Evolutionary conservation across 2,888 invertebrate species (phyloP), one percentile per base, ranked within the genome.

Genomic region (Cyrtodaria siliqua): DNA sequence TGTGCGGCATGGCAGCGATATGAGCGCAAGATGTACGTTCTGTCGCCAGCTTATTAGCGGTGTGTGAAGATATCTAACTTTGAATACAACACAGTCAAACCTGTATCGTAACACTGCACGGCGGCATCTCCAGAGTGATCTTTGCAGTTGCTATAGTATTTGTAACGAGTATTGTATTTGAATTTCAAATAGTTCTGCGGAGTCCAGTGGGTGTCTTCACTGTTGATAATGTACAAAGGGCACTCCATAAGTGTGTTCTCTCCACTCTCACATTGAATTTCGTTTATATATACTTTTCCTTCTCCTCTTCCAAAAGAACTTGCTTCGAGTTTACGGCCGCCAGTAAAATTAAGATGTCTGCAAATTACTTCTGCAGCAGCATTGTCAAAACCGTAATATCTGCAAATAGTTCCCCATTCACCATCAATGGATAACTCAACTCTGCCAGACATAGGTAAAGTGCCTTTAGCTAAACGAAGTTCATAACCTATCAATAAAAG

Each of bases 381-480:
- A 75, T 96, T 91, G 18, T 95, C 95, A 88, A 96, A 96, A 83
- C 95, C 94, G 81, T 76, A 69, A 9, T 96, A 95, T 86, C 96
- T 96, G 90, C 96, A 96, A 8, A 96, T 94, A 75, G 95, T 95
- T 0, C 96, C 96, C 95, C 95, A 96, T 73, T 94, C 94, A 0
- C 95, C 95, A 76, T 93, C 92, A 95, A 96, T 94, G 92, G 95
- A 95, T 2, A 96, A 94, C 93, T 96, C 96, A 12, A 96, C 93
- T 3, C 84, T 80, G 16, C 87, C 87, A 20, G 63, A 70, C 8
- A 68, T 63, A 4, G 62, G 50, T 24, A 59, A 60, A 14, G 77
- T 80, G 2, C 81, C 78, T 62, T 78, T 75, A 2, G 57, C 69
- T 29, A 81, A 57, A 12, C 64, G 42, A 27, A 81, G 61, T 38